phyloP scores from a whole-genome alignment of 2,797 vertebrate species.

The Crenuchus spilurus region DNA sequence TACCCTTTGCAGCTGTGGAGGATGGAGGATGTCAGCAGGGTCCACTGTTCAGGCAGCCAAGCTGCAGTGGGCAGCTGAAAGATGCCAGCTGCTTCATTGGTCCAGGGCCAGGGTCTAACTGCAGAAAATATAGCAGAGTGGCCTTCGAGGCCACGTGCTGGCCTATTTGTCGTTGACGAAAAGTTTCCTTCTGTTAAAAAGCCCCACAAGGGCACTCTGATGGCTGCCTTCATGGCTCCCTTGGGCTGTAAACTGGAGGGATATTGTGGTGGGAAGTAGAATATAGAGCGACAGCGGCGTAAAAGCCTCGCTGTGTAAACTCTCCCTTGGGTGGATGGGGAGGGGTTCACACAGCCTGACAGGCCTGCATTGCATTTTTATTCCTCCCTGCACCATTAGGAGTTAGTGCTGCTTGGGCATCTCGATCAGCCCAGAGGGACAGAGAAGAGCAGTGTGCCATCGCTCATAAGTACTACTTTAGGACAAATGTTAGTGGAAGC shows the following conservation, averaged over 20 bases:
- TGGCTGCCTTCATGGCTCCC: conserved; percentile 15
- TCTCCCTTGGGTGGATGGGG: conserved; percentile 1
- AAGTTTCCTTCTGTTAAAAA: conserved; percentile 19
- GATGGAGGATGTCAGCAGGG: conserved; percentile 9
- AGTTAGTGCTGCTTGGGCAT: neutral
- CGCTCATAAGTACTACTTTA: neutral
- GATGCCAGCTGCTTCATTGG: conserved; percentile 26
- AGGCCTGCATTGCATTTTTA: neutral
- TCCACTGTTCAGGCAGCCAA: neutral
- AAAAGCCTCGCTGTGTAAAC: conserved; percentile 30
- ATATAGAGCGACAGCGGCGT: conserved; percentile 13
- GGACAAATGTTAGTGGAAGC: too few species aligned
- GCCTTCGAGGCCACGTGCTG: neutral
- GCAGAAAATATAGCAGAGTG: conserved; percentile 13
- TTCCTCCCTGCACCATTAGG: neutral
- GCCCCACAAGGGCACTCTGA: conserved; percentile 26
- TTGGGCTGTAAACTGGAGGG: conserved; percentile 21
- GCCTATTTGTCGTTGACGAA: conserved; percentile 7
- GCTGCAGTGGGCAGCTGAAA: neutral
- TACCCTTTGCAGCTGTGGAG: conserved; percentile 17
- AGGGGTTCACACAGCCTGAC: neutral
- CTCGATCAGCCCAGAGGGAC: conserved; percentile 6
- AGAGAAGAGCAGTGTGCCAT: conserved; percentile 7
- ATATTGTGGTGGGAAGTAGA: conserved; percentile 23
- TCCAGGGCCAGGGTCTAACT: conserved; percentile 12